Evolutionary conservation across 2,113 vertebrate genomes (phyloP).

Genomic region (Sterrhoptilus dennistouni): DNA sequence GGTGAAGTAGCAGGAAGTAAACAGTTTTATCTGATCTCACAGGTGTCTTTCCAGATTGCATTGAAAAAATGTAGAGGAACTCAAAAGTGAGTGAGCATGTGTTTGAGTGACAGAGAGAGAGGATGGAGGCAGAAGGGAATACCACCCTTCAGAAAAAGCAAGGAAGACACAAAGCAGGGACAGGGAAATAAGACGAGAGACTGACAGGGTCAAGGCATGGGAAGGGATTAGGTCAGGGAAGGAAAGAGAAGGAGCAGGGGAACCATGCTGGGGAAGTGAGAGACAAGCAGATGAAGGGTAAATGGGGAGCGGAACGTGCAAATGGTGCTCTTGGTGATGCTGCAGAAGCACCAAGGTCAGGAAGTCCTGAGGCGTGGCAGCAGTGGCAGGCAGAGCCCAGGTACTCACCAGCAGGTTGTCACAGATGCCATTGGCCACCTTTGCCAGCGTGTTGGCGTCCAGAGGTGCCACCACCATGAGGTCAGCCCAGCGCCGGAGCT

Average conservation of each 20-base stretch:
- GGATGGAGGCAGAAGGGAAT: not conserved
- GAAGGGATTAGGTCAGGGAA: not conserved
- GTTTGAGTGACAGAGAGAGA: not conserved
- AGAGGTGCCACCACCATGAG: constrained; percentile 90
- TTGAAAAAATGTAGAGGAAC: not conserved
- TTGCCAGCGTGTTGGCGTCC: constrained; percentile 95
- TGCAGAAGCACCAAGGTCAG: not conserved
- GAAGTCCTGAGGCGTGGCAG: not conserved
- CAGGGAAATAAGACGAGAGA: not conserved
- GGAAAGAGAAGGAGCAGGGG: not conserved
- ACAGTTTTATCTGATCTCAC: constrained; percentile 21
- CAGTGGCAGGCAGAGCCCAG: not conserved
- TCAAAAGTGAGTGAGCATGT: not conserved
- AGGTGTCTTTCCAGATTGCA: not conserved
- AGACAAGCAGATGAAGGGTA: not conserved
- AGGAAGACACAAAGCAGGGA: not conserved
- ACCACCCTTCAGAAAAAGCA: not conserved
- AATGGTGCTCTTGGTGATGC: not conserved
- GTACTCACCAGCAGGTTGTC: constrained; percentile 95
- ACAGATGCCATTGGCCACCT: constrained; percentile 91
- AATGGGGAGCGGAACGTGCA: not conserved
- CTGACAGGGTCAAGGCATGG: accelerated
- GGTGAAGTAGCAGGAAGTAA: constrained; percentile 27
- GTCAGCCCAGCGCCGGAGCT: constrained; percentile 92
- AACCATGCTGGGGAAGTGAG: not conserved